These are phyloP conservation scores for Euwallacea similis DNA, from an alignment of 1,140 invertebrate species.

Conservation along the genomic window DNA sequence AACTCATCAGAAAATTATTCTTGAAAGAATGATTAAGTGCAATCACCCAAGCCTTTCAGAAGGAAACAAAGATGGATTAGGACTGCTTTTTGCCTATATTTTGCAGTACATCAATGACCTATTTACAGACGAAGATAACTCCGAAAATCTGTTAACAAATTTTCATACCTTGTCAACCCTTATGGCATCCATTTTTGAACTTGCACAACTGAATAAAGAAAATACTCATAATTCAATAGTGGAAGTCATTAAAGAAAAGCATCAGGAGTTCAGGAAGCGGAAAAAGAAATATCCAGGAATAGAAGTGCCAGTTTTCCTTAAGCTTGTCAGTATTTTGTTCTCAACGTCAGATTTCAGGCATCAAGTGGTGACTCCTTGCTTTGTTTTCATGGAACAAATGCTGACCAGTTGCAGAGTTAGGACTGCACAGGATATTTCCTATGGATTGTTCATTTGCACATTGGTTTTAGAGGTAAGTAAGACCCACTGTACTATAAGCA, in stretches of 20 bases:
- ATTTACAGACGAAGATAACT: slow-evolving; percentile 55
- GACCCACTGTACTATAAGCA: too few relatives aligned
- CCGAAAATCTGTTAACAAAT: slow-evolving; percentile 56
- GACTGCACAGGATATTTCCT: slow-evolving; percentile 67
- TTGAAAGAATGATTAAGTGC: slow-evolving; percentile 83
- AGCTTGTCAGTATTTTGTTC: slow-evolving; percentile 75
- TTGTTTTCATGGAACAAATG: slow-evolving; percentile 82
- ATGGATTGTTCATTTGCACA: slow-evolving; percentile 76
- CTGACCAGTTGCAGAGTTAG: slow-evolving; percentile 65
- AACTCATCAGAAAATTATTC: slow-evolving; percentile 67
- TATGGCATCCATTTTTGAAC: slow-evolving; percentile 70
- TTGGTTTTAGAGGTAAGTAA: slow-evolving; percentile 73
- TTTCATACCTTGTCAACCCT: slow-evolving; percentile 67
- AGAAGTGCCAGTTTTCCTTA: slow-evolving; percentile 78
- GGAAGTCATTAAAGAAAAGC: slow-evolving; percentile 75
- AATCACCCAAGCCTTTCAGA: slow-evolving; percentile 77
- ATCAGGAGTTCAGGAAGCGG: slow-evolving; percentile 65
- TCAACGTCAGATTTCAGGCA: slow-evolving; percentile 88
- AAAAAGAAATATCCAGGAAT: slow-evolving; percentile 66
- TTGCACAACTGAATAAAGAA: slow-evolving; percentile 70
- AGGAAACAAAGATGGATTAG: slow-evolving; percentile 76
- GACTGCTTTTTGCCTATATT: slow-evolving; percentile 70
- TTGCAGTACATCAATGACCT: slow-evolving; percentile 75
- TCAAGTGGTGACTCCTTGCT: slow-evolving; percentile 79
- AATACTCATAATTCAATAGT: slow-evolving; percentile 66